These are phyloP conservation scores for Drosophila tripunctata DNA, from an alignment of 2,888 invertebrate genomes.

Conservation along the genomic window DNA sequence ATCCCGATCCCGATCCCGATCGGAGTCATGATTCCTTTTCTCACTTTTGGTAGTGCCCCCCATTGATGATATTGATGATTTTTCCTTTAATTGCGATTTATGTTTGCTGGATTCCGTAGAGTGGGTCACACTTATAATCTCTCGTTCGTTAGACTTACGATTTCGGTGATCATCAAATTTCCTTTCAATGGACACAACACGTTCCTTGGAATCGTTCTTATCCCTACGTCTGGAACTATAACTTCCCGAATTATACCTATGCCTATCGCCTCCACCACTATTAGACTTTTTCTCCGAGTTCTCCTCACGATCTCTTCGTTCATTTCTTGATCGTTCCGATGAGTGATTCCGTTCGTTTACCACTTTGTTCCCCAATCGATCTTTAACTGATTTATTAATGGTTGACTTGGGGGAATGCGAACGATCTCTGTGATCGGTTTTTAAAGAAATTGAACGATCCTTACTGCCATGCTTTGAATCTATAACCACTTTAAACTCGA, in stretches of 20 bases:
- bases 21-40: slow-evolving; percentile 41
- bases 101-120: slow-evolving; percentile 30
- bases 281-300: slow-evolving; percentile 22
- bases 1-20: slow-evolving; percentile 1
- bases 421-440: slow-evolving; percentile 61
- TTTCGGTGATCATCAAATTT: slow-evolving; percentile 31
- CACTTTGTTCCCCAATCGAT: slow-evolving; percentile 88
- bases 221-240: slow-evolving; percentile 47
- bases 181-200: slow-evolving; percentile 11
- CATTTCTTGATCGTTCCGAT: slow-evolving; percentile 46
- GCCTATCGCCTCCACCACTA: slow-evolving; percentile 30
- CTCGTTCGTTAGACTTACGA: slow-evolving; percentile 38
- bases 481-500: slow-evolving; percentile 86
- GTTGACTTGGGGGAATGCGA: slow-evolving; percentile 59
- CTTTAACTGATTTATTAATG: slow-evolving; percentile 88
- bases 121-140: slow-evolving; percentile 18
- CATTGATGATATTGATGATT: neutral
- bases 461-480: slow-evolving; percentile 84
- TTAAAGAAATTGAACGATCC: slow-evolving; percentile 80
- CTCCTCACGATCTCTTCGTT: slow-evolving; percentile 34
- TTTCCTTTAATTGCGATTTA: slow-evolving; percentile 32
- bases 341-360: slow-evolving; percentile 60
- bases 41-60: slow-evolving; percentile 31
- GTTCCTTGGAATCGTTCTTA: slow-evolving; percentile 46
- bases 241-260: slow-evolving; percentile 30